Evolutionary conservation across 2,888 invertebrate genomes (phyloP).

Genomic region (Zygaena filipendulae): DNA sequence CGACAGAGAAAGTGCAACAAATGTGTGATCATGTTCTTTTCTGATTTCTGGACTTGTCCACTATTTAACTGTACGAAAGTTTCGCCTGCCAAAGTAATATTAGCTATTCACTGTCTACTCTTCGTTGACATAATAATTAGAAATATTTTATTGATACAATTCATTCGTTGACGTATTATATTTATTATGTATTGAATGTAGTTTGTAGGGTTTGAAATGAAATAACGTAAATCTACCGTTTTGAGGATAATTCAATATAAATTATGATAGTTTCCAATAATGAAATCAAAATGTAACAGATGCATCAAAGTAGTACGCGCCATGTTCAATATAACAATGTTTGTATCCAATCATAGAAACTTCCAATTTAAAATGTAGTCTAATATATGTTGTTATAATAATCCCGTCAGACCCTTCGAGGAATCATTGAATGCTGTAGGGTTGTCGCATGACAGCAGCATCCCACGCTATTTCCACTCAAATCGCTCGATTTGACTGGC

Average conservation of each 20-base stretch:
- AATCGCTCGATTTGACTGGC: constrained; percentile 56
- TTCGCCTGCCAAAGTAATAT: constrained; percentile 38
- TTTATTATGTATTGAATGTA: constrained; percentile 40
- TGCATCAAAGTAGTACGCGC: too few relatives aligned
- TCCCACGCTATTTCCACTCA: constrained; percentile 50
- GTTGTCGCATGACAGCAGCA: constrained; percentile 44
- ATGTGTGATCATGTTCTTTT: constrained; percentile 39
- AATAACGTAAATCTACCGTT: constrained; percentile 39
- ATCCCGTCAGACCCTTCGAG: constrained; percentile 20
- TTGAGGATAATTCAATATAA: constrained; percentile 26
- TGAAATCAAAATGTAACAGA: background rate
- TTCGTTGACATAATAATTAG: constrained; percentile 15
- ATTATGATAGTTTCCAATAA: constrained; percentile 17
- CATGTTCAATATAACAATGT: too few relatives aligned
- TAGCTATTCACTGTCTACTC: constrained; percentile 12
- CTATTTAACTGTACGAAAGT: constrained; percentile 38
- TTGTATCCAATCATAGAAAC: too few relatives aligned
- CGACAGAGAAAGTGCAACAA: constrained; percentile 37
- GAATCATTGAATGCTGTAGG: constrained; percentile 35
- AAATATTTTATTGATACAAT: constrained; percentile 58
- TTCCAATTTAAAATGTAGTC: background rate
- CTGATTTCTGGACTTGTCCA: constrained; percentile 31
- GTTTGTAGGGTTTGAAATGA: constrained; percentile 47
- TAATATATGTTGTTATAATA: background rate
- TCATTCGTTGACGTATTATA: constrained; percentile 45